These are phyloP conservation scores for Pavo muticus DNA, from an alignment of 2,113 vertebrate genomes.

Conservation along the genomic window DNA sequence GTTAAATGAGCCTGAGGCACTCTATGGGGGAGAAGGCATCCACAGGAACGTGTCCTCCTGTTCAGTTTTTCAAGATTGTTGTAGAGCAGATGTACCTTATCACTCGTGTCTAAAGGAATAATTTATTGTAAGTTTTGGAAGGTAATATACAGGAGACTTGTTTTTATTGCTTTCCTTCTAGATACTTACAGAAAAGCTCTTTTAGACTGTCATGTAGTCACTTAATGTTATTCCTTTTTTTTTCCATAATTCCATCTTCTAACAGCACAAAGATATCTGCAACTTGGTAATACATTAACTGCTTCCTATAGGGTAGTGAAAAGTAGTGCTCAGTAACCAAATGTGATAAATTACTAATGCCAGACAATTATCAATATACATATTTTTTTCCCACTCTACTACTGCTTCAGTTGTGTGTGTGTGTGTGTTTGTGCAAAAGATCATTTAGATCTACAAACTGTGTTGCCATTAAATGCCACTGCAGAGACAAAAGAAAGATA, in stretches of 20 bases:
- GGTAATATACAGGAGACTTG: neutral
- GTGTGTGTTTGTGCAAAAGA: neutral
- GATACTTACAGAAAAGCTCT: neutral
- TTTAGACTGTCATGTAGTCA: neutral
- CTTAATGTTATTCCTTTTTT: neutral
- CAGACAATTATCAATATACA: neutral
- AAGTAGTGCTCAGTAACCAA: neutral
- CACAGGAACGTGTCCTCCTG: neutral
- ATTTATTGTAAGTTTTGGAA: neutral
- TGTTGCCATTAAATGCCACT: neutral
- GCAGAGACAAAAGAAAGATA: neutral
- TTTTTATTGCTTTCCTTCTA: neutral
- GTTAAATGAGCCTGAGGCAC: neutral
- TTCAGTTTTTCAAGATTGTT: neutral
- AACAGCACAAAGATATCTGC: neutral
- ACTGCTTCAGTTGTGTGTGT: neutral
- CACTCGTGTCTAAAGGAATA: neutral
- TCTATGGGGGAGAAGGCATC: neutral
- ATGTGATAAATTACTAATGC: constrained; percentile 21
- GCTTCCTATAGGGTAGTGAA: neutral
- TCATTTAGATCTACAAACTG: neutral
- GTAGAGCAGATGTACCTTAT: neutral
- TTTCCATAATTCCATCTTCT: neutral
- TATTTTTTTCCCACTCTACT: neutral
- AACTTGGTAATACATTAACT: neutral